These are phyloP conservation scores for Theristicus caerulescens DNA, from an alignment of 2,113 vertebrate genomes.

Conservation along the genomic window DNA sequence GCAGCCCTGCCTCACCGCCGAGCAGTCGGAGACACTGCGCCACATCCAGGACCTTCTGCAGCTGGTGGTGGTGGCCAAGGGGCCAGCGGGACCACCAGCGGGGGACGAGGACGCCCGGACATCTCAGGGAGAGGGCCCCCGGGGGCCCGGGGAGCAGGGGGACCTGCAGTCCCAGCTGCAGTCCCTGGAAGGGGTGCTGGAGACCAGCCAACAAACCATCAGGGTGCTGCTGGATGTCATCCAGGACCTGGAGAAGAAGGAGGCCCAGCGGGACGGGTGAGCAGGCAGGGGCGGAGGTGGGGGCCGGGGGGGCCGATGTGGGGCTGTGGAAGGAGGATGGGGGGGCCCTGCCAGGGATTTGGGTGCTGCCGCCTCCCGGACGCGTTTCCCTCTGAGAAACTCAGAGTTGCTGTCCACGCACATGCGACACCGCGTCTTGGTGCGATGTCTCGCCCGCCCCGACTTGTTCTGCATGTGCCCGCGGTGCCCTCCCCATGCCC, in stretches of 20 bases:
- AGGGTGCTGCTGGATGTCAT: constrained; percentile 88
- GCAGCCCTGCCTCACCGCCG: constrained; percentile 32
- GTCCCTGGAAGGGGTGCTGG: constrained; percentile 86
- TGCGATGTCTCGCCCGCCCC: rapidly evolving
- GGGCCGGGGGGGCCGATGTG: rapidly evolving
- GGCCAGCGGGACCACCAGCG: constrained; percentile 68
- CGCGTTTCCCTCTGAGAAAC: background rate
- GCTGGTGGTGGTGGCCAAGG: constrained; percentile 78
- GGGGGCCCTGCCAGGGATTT: background rate
- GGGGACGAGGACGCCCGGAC: constrained; percentile 66
- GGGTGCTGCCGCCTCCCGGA: background rate
- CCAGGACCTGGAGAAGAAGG: constrained; percentile 90
- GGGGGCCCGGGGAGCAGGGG: constrained; percentile 53
- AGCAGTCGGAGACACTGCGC: constrained; percentile 73
- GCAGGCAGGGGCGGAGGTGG: background rate
- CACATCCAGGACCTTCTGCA: constrained; percentile 82
- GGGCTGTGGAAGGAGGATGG: background rate
- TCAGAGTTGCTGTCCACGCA: rapidly evolving
- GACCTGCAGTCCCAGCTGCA: constrained; percentile 83
- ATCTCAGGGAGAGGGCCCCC: constrained; percentile 45
- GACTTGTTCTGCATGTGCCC: rapidly evolving
- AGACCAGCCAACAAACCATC: constrained; percentile 90
- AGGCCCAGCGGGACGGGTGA: constrained; percentile 87
- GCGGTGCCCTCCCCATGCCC: rapidly evolving
- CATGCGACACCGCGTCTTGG: rapidly evolving